Evolutionary conservation across 2,888 invertebrate species (phyloP), one percentile per base, ranked within the genome.

Genomic region (Corbicula japonica): DNA sequence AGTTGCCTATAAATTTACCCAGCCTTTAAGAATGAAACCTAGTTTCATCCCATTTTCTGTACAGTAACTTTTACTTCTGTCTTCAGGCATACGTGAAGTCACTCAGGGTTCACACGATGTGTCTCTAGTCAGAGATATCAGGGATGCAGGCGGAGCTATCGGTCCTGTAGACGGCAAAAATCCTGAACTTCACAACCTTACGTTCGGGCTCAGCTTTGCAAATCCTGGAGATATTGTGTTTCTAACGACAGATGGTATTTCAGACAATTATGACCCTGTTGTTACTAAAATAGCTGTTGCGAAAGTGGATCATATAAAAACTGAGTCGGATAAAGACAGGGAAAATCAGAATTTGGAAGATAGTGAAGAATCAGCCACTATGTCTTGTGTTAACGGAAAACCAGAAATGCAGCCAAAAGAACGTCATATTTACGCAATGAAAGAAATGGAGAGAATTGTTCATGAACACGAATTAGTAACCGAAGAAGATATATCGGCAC

Each of bases 221-320:
- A 96, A 97, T 86, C 94, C 95, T 58, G 97, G 96, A 12, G 97
- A 98, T 91, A 96, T 98, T 78, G 96, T 98, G 32, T 96, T 97
- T 92, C 95, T 98, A 21, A 97, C 97, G 0, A 97, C 97, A n/a
- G 97, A 98, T 91, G 97, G 97, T 8, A 95, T 98, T 38, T 97
- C 97, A 6, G 97, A 98, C 92, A 98, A 98, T 93, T 97, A 97
- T 89, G 97, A 98, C 94, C 97, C 97, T 0, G 97, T 97, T 35
- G 97, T 98, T 72, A 97, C 97, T 34, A 97, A 97, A 93, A 97
- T 97, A 91, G 97, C 97, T 5, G 90, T 94, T n/a, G 88, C 90
- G 12, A 66, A 62, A 30, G 18, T 58, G 44, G 71, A 79, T 46
- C 34, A 61, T n/a, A 21, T 46, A 41, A 54, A 68, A 62, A 35